Conservation (phyloP, 2,797 vertebrate genomes). For the Sarcophilus harrisii region DNA sequence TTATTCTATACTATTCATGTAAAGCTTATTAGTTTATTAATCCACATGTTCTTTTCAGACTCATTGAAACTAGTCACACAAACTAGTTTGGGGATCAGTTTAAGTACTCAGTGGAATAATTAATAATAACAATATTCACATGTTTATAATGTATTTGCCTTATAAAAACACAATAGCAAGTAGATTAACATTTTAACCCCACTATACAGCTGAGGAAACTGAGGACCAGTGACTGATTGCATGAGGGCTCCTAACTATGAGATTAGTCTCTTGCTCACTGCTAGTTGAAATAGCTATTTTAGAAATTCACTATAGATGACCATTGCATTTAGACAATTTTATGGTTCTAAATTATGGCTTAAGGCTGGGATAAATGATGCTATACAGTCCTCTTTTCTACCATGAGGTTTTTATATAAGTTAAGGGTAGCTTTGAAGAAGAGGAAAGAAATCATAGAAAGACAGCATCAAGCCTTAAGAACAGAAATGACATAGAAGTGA, state of each 20-base stretch:
- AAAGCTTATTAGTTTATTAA: background rate
- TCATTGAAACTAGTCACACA: background rate
- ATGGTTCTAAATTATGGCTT: background rate
- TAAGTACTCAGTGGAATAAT: background rate
- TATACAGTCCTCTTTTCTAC: background rate
- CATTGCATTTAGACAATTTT: background rate
- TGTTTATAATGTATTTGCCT: background rate
- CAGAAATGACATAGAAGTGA: background rate
- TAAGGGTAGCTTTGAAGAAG: background rate
- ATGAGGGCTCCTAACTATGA: background rate
- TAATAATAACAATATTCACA: background rate
- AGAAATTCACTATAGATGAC: background rate
- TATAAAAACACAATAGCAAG: background rate
- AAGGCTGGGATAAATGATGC: background rate
- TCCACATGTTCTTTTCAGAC: background rate
- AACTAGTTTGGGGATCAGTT: background rate
- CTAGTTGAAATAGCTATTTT: background rate
- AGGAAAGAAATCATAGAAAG: background rate
- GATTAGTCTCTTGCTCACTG: background rate
- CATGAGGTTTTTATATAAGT: background rate
- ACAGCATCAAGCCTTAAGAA: background rate
- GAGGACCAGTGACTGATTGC: background rate
- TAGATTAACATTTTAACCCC: background rate
- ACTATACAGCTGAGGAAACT: background rate
- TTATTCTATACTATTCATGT: background rate